A percentile compares a stretch with the other conserved stretches of the same genome.
These are phyloP conservation scores for Acleris sparsana DNA, from an alignment of 2,888 invertebrate species.

Conservation along the genomic window DNA sequence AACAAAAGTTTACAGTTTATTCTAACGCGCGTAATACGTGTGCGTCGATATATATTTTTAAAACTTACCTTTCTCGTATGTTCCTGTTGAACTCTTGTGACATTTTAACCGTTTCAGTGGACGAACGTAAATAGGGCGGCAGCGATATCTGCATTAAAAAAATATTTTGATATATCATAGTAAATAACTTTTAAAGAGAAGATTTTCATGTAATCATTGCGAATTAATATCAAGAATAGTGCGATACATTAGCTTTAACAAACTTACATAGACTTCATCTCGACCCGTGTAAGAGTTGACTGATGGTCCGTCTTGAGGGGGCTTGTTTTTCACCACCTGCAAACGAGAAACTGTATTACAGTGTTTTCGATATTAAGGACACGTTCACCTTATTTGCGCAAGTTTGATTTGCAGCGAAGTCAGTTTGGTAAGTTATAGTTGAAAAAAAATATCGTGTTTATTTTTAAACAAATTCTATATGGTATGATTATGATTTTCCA, in stretches of 20 bases:
- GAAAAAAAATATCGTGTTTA: too few species aligned
- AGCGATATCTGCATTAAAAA: slow-evolving; percentile 62
- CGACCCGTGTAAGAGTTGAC: slow-evolving; percentile 53
- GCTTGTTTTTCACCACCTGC: slow-evolving; percentile 75
- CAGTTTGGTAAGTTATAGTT: too few species aligned
- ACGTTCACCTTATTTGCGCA: too few species aligned
- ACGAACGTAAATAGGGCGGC: slow-evolving; percentile 69
- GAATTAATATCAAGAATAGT: too few species aligned
- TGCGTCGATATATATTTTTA: too few species aligned
- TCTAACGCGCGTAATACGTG: too few species aligned
- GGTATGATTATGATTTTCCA: too few species aligned
- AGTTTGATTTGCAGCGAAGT: too few species aligned
- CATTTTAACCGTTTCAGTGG: slow-evolving; percentile 72
- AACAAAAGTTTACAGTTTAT: too few species aligned
- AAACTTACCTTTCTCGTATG: slow-evolving; percentile 59
- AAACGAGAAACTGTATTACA: slow-evolving; percentile 29
- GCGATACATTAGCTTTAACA: too few species aligned
- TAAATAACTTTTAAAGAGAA: slow-evolving; percentile 1
- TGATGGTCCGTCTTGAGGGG: slow-evolving; percentile 60
- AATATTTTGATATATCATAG: neutral
- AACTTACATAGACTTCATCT: slow-evolving; percentile 72
- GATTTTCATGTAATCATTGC: neutral
- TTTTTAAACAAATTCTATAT: too few species aligned
- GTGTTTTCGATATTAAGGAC: neutral
- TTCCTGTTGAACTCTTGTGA: slow-evolving; percentile 63